Conservation (phyloP, 2,797 vertebrate species). For the Neopelma chrysocephalum region DNA sequence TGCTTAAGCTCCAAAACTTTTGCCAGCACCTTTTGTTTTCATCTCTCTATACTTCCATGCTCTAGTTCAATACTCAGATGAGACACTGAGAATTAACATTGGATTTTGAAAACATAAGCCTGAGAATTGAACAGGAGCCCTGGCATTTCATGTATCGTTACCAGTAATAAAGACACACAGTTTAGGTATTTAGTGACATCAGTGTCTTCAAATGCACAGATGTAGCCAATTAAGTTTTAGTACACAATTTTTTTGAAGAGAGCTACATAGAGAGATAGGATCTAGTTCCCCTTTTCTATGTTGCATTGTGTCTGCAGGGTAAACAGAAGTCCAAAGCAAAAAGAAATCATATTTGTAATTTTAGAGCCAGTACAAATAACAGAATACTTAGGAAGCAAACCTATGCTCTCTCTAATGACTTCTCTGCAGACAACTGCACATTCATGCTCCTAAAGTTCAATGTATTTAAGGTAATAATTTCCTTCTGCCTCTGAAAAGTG, state of each 20-base stretch:
- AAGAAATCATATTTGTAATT: background rate
- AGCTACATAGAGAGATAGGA: background rate
- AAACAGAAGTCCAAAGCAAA: conserved; percentile 8
- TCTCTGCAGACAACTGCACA: background rate
- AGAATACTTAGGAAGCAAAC: conserved; percentile 4
- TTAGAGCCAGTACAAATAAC: background rate
- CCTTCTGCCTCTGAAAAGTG: background rate
- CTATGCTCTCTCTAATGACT: background rate
- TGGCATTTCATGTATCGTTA: background rate
- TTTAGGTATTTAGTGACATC: background rate
- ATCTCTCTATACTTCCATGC: background rate
- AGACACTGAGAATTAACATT: background rate
- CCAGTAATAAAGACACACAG: background rate
- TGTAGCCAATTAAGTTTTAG: background rate
- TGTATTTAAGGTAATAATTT: conserved; percentile 22
- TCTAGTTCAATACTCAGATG: background rate
- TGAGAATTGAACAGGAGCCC: background rate
- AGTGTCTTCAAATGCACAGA: background rate
- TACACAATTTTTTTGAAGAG: background rate
- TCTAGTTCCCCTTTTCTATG: background rate
- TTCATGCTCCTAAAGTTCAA: background rate
- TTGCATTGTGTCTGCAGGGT: background rate
- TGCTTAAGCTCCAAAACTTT: background rate
- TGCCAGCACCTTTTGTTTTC: background rate
- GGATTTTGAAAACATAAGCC: background rate